Percentiles rank a stretch among this genome's conserved stretches.
phyloP scores from a whole-genome alignment of 2,113 vertebrate species.

The Bettongia penicillata region DNA sequence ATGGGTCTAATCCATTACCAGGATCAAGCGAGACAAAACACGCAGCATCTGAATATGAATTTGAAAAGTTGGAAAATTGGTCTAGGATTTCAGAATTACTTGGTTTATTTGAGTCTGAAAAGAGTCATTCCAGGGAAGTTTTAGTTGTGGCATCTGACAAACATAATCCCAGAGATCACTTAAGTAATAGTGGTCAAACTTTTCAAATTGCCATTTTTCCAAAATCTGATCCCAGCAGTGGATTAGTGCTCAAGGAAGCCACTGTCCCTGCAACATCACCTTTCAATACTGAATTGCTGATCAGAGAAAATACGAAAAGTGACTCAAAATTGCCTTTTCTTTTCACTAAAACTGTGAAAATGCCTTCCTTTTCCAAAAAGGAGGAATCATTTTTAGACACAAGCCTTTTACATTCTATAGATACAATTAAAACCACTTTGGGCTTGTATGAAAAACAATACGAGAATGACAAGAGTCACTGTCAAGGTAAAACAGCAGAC shows the following conservation, averaged over 20 bases:
- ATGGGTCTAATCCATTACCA: slow-evolving; percentile 48
- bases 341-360: slow-evolving; percentile 75
- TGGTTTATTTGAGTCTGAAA: slow-evolving; percentile 65
- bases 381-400: slow-evolving; percentile 48
- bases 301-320: slow-evolving; percentile 62
- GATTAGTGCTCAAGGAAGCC: slow-evolving; percentile 53
- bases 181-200: slow-evolving; percentile 63
- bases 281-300: slow-evolving; percentile 52
- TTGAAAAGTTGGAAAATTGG: slow-evolving; percentile 61
- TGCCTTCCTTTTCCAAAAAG: slow-evolving; percentile 69
- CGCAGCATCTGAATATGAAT: slow-evolving; percentile 46
- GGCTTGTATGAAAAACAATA: slow-evolving; percentile 65
- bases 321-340: slow-evolving; percentile 70
- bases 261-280: slow-evolving; percentile 42
- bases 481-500: slow-evolving; percentile 46
- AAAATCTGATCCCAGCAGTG: slow-evolving; percentile 9
- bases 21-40: slow-evolving; percentile 54
- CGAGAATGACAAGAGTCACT: slow-evolving; percentile 44
- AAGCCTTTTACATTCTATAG: slow-evolving; percentile 60
- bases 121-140: slow-evolving; percentile 58
- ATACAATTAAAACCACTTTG: slow-evolving; percentile 63
- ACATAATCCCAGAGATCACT: slow-evolving; percentile 62
- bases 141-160: slow-evolving; percentile 53
- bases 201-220: slow-evolving; percentile 49
- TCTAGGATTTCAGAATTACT: slow-evolving; percentile 76